Base-by-base conservation (phyloP, 1,140 invertebrate species). In the Hycleus cichorii region DNA sequence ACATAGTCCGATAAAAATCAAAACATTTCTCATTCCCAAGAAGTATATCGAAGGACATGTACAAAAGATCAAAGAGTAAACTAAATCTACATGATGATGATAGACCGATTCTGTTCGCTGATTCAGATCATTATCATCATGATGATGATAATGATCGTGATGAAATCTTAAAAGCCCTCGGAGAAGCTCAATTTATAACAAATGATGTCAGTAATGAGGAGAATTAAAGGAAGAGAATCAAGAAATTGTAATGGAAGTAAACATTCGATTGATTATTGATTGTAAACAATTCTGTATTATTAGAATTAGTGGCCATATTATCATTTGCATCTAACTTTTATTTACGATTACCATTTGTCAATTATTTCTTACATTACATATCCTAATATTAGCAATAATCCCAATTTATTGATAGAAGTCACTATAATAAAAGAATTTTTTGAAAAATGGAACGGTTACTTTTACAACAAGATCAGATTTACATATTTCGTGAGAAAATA, bases 21-120 rank as follows among this genome's bases (percentile, higher is more conserved):
- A 68, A 83, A 39, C 80, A 83, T 45, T 84, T 84, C 69, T 83
- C 82, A 32, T 86, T 86, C 58, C 85, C 83, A 1, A 79, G 83
- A 58, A 83, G 81, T 63, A 81, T 86, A 2, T 84, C 83, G 0
- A 74, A 78, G 12, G 83, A 84, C 45, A 76, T 79, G 6, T 86
- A 82, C 66, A 78, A 81, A 62, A 75, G 77, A 46, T 81, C 82
- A 3, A 71, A 75, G 39, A 81, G 78, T 3, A 81, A 81, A 62
- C 77, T 79, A 10, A 83, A 82, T 62, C 69, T 86, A 1, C 78
- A 81, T 66, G 84, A 86, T 65, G 84, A 83, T 0, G 83, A 82
- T 10, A 85, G 83, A 4, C 84, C 84, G 0, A 85, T 86, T 57
- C 76, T 84, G 60, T 78, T 85, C 1, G 74, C 79, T 3, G 80